Percentiles rank a stretch among this genome's conserved stretches.
Conservation (phyloP, 2,888 invertebrate species). For the Tachystola acroxantha region DNA sequence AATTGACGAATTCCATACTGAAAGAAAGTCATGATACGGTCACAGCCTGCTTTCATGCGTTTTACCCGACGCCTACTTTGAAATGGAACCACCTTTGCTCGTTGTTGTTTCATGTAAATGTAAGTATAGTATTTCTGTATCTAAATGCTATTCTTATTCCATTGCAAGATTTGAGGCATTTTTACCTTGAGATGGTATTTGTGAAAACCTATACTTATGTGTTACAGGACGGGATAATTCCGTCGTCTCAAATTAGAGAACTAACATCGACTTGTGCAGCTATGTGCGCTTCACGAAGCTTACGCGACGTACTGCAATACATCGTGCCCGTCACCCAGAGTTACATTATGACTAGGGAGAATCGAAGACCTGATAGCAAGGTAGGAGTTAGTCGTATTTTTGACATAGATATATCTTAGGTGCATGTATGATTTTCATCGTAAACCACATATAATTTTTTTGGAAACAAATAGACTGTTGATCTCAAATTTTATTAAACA, state of each 20-base stretch:
- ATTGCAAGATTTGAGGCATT: no score
- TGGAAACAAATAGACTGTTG: neutral
- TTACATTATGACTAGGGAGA: conserved; percentile 29
- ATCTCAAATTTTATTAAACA: neutral
- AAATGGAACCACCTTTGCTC: conserved; percentile 96
- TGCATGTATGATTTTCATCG: no score
- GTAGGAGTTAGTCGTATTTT: no score
- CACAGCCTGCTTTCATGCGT: conserved; percentile 95
- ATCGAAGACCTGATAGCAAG: conserved; percentile 42
- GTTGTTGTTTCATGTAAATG: conserved; percentile 83
- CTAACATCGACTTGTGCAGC: conserved; percentile 87
- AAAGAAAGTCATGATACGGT: conserved; percentile 95
- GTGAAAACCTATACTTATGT: neutral
- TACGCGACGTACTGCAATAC: conserved; percentile 61
- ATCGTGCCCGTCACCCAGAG: conserved; percentile 59
- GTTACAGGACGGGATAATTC: conserved; percentile 51
- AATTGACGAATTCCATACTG: conserved; percentile 85
- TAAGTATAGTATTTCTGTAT: conserved; percentile 34
- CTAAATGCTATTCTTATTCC: no score
- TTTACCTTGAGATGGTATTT: neutral
- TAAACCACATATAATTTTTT: no score
- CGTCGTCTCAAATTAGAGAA: conserved; percentile 43
- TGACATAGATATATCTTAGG: no score
- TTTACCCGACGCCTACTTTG: conserved; percentile 94
- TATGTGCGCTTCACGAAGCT: conserved; percentile 81